phyloP scores from a whole-genome alignment of 2,797 vertebrate species.

The Molossus molossus region DNA sequence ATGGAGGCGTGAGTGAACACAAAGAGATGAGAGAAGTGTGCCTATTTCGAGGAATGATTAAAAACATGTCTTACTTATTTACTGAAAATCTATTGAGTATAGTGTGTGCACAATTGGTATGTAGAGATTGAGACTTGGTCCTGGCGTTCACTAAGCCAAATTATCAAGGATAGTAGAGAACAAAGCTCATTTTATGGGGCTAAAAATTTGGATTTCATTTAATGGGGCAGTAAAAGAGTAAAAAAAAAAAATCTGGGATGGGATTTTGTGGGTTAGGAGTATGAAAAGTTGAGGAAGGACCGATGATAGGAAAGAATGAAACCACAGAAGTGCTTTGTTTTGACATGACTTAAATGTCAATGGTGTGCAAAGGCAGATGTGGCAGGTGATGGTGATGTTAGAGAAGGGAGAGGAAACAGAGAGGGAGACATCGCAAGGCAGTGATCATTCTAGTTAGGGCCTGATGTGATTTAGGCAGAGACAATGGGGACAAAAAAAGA shows the following conservation, averaged over 20 bases:
- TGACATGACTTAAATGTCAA: no score
- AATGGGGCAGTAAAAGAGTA: not conserved
- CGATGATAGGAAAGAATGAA: not conserved
- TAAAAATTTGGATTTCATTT: not conserved
- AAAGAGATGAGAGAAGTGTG: not conserved
- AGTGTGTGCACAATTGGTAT: not conserved
- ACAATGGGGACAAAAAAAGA: not conserved
- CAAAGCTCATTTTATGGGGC: not conserved
- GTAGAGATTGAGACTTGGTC: not conserved
- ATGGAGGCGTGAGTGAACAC: not conserved
- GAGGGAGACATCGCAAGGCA: not conserved
- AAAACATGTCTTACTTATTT: not conserved
- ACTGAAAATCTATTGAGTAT: not conserved
- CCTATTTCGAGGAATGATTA: not conserved
- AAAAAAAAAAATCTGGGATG: not conserved
- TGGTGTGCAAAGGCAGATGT: no score
- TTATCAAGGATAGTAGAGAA: not conserved
- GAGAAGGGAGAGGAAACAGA: not conserved
- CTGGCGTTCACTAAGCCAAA: conserved; percentile 18
- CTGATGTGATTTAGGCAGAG: not conserved
- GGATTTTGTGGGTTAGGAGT: not conserved
- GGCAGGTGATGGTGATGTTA: not conserved
- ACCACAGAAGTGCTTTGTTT: not conserved
- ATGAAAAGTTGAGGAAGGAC: not conserved
- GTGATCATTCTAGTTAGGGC: not conserved